Evolutionary conservation across 2,797 vertebrate genomes (phyloP), one percentile per base, ranked within the genome.

Genomic region (Onychomys arenicola): DNA sequence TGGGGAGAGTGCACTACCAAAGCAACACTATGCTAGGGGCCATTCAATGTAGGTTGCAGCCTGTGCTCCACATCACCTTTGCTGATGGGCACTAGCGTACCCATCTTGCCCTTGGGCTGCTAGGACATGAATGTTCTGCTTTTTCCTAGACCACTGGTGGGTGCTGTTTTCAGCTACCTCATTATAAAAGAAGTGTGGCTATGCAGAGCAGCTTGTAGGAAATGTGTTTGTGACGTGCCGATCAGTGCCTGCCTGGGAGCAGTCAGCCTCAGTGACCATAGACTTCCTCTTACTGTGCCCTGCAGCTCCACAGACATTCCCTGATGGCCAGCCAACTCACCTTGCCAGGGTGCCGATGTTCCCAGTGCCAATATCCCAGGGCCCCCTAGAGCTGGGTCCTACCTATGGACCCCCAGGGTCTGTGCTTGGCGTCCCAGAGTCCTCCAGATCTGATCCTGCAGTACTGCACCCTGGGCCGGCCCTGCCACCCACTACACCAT

Each of bases 241-340:
- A 46, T 34, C 2, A 3, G 59, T 65, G 37, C 12, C 32, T n/a
- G 57, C 16, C 1, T 0, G 40, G 19, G 90, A 23, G 10, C 8
- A 23, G 8, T 6, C 37, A 12, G 11, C 27, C 3, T 43, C 32
- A 6, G 9, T 27, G 29, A 81, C 34, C 37, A 29, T 19, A 43
- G 65, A 10, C 9, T 5, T 0, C 9, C 34, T 85, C 49, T 84
- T 52, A 1, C 77, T 63, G 61, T 96, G 59, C 89, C 92, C 92
- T 91, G 9, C 96, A 99, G 99, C 99, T 92, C 99, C 99, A 52
- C 98, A 98, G 37, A 97, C 98, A 57, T 98, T 99, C 91, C 99
- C 99, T 23, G 99, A 99, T n/a, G 83, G 95, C 65, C 98, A 98
- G 49, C 90, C 97, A 0, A 94, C 81, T 81, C 0, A 90, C 27